These are phyloP conservation scores for Serinus canaria DNA, from an alignment of 2,113 vertebrate genomes.

Conservation along the genomic window DNA sequence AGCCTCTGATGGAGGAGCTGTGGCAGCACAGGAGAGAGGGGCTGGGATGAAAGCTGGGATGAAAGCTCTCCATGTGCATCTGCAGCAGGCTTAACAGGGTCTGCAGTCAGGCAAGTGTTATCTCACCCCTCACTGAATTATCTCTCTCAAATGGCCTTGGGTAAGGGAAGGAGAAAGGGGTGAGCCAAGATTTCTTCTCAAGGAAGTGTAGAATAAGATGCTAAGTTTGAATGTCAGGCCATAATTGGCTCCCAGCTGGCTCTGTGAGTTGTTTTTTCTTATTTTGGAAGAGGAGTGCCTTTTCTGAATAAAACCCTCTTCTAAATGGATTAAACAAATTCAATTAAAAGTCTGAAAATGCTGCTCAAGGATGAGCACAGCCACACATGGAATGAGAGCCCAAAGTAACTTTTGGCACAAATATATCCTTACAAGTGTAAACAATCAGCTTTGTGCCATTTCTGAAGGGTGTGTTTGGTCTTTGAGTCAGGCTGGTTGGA, in stretches of 20 bases:
- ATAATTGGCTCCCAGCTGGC: not conserved
- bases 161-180: not conserved
- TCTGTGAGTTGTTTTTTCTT: not conserved
- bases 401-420: not conserved
- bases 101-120: not conserved
- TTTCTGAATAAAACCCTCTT: not conserved
- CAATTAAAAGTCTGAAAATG: not conserved
- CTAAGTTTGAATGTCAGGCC: not conserved
- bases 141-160: not conserved
- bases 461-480: not conserved
- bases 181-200: not conserved
- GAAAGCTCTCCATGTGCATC: not conserved
- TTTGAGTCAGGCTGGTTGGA: not conserved
- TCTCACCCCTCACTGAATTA: not conserved
- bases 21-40: slow-evolving; percentile 27
- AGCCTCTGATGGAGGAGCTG: not conserved
- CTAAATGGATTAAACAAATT: not conserved
- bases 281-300: not conserved
- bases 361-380: not conserved
- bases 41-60: not conserved
- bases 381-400: not conserved
- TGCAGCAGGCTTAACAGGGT: not conserved
- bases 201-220: not conserved
- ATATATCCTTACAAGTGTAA: not conserved
- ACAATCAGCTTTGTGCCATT: not conserved